phyloP scores from a whole-genome alignment of 37 sponge, comb jelly and placozoan species.

The Hexactinellida sp. region DNA sequence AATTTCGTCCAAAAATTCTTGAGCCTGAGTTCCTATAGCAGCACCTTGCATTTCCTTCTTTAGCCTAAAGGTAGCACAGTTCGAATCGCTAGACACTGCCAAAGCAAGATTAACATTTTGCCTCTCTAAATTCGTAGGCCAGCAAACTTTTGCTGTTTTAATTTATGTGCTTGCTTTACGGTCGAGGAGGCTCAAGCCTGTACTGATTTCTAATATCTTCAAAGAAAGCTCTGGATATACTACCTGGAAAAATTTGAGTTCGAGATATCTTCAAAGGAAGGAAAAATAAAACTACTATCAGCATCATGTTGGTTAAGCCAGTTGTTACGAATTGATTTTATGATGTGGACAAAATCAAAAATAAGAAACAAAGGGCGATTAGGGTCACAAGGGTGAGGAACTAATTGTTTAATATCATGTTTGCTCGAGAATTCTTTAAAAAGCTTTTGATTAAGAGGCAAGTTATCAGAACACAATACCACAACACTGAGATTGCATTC shows the following conservation, averaged over 20 bases:
- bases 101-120: neutral
- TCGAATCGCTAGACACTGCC: neutral
- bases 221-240: too few species aligned
- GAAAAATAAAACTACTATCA: neutral
- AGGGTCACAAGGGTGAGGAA: neutral
- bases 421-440: neutral
- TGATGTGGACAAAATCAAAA: slow-evolving; percentile 6
- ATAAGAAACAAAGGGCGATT: neutral
- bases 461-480: neutral
- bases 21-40: too few species aligned
- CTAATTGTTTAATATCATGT: neutral
- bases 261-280: too few species aligned
- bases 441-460: neutral
- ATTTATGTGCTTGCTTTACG: neutral
- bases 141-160: neutral
- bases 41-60: too few species aligned
- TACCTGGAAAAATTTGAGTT: too few species aligned
- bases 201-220: neutral
- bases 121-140: neutral
- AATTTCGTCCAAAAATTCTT: too few species aligned
- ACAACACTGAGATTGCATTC: neutral
- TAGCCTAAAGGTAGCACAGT: neutral
- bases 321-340: slow-evolving; percentile 4
- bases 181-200: neutral
- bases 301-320: neutral